phyloP scores from a whole-genome alignment of 1,140 invertebrate genomes.

The Drosophila bifasciata region DNA sequence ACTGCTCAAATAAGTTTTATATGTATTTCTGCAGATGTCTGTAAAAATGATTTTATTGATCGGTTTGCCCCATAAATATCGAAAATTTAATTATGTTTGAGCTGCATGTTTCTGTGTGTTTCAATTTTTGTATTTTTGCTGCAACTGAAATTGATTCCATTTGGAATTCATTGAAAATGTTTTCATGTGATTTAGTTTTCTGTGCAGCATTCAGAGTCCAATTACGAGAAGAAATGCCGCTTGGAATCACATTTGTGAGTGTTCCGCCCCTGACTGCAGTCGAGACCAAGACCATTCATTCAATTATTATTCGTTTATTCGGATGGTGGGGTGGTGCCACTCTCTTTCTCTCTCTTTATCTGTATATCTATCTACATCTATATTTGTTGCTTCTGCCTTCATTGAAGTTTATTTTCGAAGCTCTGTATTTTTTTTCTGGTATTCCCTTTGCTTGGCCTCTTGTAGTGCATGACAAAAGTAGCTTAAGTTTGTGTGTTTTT shows the following conservation, averaged over 20 bases:
- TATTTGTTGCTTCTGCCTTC: too few species aligned
- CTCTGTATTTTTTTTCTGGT: neutral
- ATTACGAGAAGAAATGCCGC: conserved; percentile 22
- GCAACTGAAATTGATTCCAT: neutral
- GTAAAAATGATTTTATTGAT: too few species aligned
- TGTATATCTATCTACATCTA: too few species aligned
- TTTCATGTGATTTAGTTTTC: neutral
- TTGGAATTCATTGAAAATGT: conserved; percentile 12
- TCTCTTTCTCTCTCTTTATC: neutral
- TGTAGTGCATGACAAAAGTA: conserved; percentile 47
- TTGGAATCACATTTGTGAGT: neutral
- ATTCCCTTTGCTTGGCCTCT: conserved; percentile 2
- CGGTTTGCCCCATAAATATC: too few species aligned
- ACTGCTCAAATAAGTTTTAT: too few species aligned
- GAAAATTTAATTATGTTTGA: too few species aligned
- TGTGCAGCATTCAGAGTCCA: conserved; percentile 8
- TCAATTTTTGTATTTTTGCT: neutral
- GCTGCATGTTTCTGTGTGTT: too few species aligned
- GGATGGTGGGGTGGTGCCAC: neutral
- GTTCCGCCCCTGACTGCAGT: too few species aligned
- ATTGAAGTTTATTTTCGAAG: neutral
- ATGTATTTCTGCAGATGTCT: too few species aligned
- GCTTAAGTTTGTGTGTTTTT: conserved; percentile 44
- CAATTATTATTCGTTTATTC: conserved; percentile 12
- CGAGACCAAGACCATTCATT: conserved; percentile 11